These are phyloP conservation scores for Ferrisia virgata DNA, from an alignment of 2,888 invertebrate species.

Conservation along the genomic window DNA sequence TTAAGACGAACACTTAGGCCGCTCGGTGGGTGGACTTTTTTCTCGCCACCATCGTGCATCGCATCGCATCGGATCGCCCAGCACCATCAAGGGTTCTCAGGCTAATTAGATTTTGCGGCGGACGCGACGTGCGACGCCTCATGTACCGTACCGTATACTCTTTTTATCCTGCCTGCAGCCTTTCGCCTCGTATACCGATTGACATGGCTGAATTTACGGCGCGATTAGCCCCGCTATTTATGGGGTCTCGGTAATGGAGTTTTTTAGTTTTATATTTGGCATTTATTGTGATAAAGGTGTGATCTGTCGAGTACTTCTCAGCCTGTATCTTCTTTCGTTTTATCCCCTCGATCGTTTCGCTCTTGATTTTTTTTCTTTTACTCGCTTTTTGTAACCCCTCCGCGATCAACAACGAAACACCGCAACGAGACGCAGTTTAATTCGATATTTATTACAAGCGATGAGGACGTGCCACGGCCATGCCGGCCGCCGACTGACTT, in stretches of 20 bases:
- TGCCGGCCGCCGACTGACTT: too few species aligned
- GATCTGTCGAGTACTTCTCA: not conserved
- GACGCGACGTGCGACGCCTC: not conserved
- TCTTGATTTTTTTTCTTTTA: not conserved
- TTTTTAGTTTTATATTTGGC: conserved; percentile 23
- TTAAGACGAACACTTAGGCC: conserved; percentile 44
- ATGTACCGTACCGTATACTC: not conserved
- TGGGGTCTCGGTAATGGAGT: conserved; percentile 5
- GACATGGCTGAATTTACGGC: not conserved
- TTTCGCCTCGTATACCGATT: too few species aligned
- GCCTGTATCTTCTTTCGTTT: not conserved
- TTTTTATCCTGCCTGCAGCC: too few species aligned
- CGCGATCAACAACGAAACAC: not conserved
- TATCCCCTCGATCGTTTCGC: not conserved
- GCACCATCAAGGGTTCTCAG: conserved; percentile 25
- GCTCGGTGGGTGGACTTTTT: conserved; percentile 44
- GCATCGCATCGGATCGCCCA: too few species aligned
- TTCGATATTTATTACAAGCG: not conserved
- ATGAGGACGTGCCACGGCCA: conserved; percentile 4
- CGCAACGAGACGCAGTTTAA: not conserved
- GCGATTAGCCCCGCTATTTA: conserved; percentile 22
- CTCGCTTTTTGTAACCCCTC: not conserved
- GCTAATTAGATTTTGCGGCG: conserved; percentile 34
- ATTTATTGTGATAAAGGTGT: conserved; percentile 17
- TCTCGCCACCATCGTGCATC: conserved; percentile 8